Base-by-base conservation (phyloP, 2,113 vertebrate species). In the Callorhinus ursinus region DNA sequence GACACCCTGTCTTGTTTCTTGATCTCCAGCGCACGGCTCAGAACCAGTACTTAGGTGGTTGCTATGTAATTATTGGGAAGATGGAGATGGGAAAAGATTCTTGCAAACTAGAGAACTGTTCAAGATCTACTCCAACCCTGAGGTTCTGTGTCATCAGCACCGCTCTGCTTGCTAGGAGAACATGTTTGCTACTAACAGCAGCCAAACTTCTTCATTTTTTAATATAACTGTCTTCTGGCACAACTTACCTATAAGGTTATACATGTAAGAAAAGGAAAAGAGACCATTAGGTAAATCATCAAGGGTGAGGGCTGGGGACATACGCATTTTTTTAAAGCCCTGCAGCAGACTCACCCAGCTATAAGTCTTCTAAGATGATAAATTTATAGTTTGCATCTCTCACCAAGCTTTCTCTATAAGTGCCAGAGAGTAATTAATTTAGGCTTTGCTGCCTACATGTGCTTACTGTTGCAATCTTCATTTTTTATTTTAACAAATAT, bases 41-140 rank as follows among this genome's bases (percentile, higher is more conserved):
- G 31, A 93, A 90, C 4, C 33, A 36, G 19, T 22, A 65, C 28
- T 90, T 46, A 80, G 31, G 31, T 61, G 46, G 59, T 4, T 79
- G 7, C 46, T 87, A 83, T 14, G 39, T 74, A 82, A 94, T 97
- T 92, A 94, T 49, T 69, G 55, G 26, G 31, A 93, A 95, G 83
- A 71, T 0, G 83, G 59, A 94, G 51, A 63, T 69, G 59, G 61
- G 39, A 82, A 39, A 92, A 67, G 22, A 87, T 46, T 28, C 31
- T 15, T 51, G 63, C n/a, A 65, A 22, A 74, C 28, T 72, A 93
- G 42, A 33, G 19, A 79, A 85, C 8, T 7, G 69, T 63, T 74
- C 74, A 96, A 51, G 46, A 76, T 39, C 71, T 80, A 61, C 51
- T 76, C 51, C 6, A 72, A 53, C 21, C 42, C 46, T 10, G 4